These are phyloP conservation scores for Ichneumoninae sp. DNA, from an alignment of 2,888 invertebrate genomes.

Conservation along the genomic window DNA sequence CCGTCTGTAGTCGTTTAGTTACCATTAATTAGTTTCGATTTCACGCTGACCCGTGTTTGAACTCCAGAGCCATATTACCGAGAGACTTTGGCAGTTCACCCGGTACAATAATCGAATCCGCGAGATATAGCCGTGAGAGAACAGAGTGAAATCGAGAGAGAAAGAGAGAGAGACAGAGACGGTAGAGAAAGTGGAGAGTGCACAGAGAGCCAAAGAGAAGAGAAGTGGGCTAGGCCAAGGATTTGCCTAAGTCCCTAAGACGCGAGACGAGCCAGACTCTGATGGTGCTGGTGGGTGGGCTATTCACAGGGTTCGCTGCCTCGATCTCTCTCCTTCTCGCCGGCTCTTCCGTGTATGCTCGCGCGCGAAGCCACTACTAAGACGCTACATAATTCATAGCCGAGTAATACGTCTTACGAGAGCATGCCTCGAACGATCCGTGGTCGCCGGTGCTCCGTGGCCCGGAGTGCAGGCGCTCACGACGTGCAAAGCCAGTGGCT, in stretches of 20 bases:
- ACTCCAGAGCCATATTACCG: not conserved
- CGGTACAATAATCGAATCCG: conserved; percentile 25
- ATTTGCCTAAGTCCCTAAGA: conserved; percentile 73
- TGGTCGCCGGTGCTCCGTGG: conserved; percentile 47
- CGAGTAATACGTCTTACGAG: conserved; percentile 82
- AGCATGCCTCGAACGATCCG: conserved; percentile 59
- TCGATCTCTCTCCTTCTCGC: conserved; percentile 27
- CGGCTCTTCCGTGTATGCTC: conserved; percentile 36
- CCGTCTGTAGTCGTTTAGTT: no score
- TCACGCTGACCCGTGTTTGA: not conserved
- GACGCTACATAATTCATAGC: conserved; percentile 81
- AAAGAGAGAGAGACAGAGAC: not conserved
- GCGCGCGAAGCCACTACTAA: conserved; percentile 71
- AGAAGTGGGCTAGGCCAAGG: conserved; percentile 47
- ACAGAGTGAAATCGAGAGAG: not conserved
- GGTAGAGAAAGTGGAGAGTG: conserved; percentile 42
- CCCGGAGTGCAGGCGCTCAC: conserved; percentile 53
- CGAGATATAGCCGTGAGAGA: not conserved
- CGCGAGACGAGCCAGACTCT: conserved; percentile 72
- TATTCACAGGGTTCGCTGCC: conserved; percentile 42
- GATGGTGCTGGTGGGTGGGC: conserved; percentile 42
- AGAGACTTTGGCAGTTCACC: conserved; percentile 16
- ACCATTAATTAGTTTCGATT: conserved; percentile 4
- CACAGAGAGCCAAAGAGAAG: conserved; percentile 22
- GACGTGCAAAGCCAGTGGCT: conserved; percentile 35